Evolutionary conservation across 2,797 vertebrate species (phyloP).

Genomic region (Kryptolebias ocellatus): DNA sequence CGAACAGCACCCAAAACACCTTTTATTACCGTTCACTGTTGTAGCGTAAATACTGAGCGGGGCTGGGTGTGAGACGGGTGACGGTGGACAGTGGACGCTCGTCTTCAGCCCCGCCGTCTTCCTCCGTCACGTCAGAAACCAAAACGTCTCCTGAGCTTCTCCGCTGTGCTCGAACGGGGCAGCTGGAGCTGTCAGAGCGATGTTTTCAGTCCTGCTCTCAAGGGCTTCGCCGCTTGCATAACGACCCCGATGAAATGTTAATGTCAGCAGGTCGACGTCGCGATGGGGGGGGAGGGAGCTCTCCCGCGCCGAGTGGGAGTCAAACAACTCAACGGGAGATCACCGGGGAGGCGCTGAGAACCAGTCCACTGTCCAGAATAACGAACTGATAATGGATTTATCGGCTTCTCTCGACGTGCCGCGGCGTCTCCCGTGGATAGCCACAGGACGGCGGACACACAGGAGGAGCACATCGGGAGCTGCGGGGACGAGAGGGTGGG

Average conservation of each 20-base stretch:
- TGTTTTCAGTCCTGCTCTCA: conserved; percentile 45
- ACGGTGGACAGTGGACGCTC: not conserved
- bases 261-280: conserved; percentile 57
- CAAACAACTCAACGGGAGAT: conserved; percentile 8
- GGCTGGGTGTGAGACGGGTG: not conserved
- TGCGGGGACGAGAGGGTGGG: not conserved
- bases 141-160: conserved; percentile 12
- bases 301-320: conserved; percentile 2
- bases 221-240: conserved; percentile 53
- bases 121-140: not conserved
- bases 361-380: conserved; percentile 10
- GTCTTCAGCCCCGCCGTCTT: conserved; percentile 3
- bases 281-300: conserved; percentile 19
- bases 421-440: conserved; percentile 28
- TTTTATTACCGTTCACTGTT: not conserved
- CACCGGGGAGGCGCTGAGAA: not conserved
- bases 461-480: conserved; percentile 15
- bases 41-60: not conserved
- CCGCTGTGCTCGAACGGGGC: not conserved
- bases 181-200: conserved; percentile 61
- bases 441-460: conserved; percentile 12
- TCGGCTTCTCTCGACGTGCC: conserved; percentile 7
- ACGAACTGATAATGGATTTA: conserved; percentile 20
- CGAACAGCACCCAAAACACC: too few species aligned
- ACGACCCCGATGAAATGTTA: conserved; percentile 65